phyloP scores from a whole-genome alignment of 2,888 invertebrate species.

The Myathropa florea region DNA sequence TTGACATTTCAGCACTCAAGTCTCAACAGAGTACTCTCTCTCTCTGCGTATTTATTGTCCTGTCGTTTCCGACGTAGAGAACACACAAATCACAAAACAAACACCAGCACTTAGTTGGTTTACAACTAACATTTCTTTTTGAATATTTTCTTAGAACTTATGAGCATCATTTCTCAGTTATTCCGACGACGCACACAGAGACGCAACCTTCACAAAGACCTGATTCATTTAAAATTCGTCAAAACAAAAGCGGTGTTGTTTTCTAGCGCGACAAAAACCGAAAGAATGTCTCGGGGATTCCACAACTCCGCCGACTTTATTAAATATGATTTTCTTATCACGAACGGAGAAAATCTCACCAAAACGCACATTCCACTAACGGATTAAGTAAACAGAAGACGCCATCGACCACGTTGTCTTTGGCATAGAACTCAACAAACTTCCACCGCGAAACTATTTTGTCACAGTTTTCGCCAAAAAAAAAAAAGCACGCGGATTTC shows the following conservation, averaged over 20 bases:
- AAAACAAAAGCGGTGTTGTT: not conserved
- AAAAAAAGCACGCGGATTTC: constrained; percentile 38
- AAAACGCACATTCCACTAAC: constrained; percentile 20
- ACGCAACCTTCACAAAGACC: not conserved
- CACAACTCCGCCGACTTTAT: constrained; percentile 9
- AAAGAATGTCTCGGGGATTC: constrained; percentile 28
- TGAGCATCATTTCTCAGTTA: not conserved
- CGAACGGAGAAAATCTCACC: constrained; percentile 15
- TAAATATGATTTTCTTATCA: constrained; percentile 18
- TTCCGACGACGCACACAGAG: not conserved
- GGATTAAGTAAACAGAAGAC: constrained; percentile 8
- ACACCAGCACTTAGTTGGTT: not conserved
- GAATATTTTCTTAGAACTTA: not conserved
- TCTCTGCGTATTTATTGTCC: not conserved
- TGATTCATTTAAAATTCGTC: constrained; percentile 41
- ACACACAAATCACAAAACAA: not conserved
- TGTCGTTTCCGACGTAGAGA: not conserved
- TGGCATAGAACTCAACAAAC: not conserved
- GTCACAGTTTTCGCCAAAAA: constrained; percentile 18
- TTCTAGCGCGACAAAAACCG: not conserved
- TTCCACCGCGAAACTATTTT: not conserved
- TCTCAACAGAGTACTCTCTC: not conserved
- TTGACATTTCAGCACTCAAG: too few relatives aligned
- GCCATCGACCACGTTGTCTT: not conserved
- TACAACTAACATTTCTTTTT: not conserved